Evolutionary conservation across 2,113 vertebrate genomes (phyloP).

Genomic region (Ginglymostoma cirratum): DNA sequence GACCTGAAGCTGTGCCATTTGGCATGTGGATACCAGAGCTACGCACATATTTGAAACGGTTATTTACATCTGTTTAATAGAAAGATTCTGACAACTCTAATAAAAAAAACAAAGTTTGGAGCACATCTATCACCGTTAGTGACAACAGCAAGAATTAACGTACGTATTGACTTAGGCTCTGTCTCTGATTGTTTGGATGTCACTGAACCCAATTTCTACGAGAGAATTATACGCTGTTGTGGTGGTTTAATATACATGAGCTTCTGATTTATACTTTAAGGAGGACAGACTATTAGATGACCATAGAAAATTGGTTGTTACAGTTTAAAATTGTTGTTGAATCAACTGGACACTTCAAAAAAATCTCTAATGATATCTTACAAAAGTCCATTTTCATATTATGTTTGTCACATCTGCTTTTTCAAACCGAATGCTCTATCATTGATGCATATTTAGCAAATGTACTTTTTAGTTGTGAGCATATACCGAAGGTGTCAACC

Average conservation of each 20-base stretch:
- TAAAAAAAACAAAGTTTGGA: conserved; percentile 25
- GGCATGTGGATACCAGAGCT: background rate
- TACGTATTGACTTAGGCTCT: background rate
- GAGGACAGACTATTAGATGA: background rate
- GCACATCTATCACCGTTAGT: background rate
- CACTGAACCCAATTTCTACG: background rate
- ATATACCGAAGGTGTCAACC: background rate
- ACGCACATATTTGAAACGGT: background rate
- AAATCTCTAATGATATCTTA: background rate
- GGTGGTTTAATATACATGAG: background rate
- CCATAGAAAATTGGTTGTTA: background rate
- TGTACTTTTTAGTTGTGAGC: background rate
- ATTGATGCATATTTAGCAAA: background rate
- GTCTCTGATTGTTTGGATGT: background rate
- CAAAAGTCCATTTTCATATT: background rate
- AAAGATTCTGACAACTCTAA: conserved; percentile 12
- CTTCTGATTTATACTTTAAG: background rate
- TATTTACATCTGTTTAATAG: background rate
- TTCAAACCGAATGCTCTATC: background rate
- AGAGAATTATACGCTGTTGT: background rate
- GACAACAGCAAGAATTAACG: background rate
- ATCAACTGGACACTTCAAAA: background rate
- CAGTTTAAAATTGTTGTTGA: background rate
- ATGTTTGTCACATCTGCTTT: background rate
- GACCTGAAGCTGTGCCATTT: background rate